Conservation (phyloP, 2,113 vertebrate genomes). For the Aythya baeri region DNA sequence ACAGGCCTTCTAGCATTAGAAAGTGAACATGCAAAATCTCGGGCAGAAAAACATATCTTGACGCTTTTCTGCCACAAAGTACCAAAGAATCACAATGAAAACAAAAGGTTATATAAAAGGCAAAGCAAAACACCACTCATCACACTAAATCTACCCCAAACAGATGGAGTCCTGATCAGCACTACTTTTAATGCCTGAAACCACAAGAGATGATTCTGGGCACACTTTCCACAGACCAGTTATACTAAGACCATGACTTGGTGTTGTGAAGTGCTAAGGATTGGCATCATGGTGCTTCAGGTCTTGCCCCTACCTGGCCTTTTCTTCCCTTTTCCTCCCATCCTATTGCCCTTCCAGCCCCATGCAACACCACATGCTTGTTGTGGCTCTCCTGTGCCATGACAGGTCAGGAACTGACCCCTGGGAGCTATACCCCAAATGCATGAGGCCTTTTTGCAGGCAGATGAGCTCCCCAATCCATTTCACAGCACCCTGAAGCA, state of each 20-base stretch:
- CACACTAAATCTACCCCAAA: not conserved
- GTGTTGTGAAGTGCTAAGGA: not conserved
- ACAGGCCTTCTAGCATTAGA: not conserved
- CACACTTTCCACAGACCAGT: not conserved
- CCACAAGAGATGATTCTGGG: not conserved
- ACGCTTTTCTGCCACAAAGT: not conserved
- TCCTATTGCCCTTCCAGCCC: not conserved
- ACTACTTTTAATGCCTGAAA: not conserved
- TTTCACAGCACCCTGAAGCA: not conserved
- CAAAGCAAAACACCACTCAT: not conserved
- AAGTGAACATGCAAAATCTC: not conserved
- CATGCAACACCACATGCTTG: accelerated
- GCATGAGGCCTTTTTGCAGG: not conserved
- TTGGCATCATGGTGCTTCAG: not conserved
- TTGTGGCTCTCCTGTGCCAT: not conserved
- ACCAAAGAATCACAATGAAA: not conserved
- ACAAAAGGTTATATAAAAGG: not conserved
- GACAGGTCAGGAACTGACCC: accelerated
- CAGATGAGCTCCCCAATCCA: not conserved
- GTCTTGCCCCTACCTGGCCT: not conserved
- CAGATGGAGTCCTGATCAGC: too few species aligned
- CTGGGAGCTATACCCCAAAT: not conserved
- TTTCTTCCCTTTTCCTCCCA: not conserved
- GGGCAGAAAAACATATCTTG: not conserved
- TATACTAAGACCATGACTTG: not conserved